These are phyloP conservation scores for Pherbina coryleti DNA, from an alignment of 2,888 invertebrate genomes.

Conservation along the genomic window DNA sequence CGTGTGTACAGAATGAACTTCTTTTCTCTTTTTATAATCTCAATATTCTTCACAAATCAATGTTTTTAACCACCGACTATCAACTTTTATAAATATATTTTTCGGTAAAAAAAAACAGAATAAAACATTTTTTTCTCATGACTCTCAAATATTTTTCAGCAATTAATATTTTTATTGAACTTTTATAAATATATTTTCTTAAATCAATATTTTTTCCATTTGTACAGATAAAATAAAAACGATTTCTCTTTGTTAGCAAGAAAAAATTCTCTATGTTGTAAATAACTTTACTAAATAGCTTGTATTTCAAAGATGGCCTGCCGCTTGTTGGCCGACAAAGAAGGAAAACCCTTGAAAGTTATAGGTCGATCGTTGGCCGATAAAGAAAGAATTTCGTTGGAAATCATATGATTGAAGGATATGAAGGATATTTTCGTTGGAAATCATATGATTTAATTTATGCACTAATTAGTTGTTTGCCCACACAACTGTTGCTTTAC, in stretches of 20 bases:
- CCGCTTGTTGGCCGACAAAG: neutral
- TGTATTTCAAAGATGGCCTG: neutral
- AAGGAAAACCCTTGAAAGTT: no score
- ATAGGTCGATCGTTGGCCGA: no score
- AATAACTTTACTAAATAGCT: neutral
- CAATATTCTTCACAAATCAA: neutral
- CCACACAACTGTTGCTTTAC: no score
- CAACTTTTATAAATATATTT: slow-evolving; percentile 29
- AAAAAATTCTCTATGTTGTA: neutral
- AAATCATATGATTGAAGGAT: no score
- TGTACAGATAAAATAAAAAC: slow-evolving; percentile 1
- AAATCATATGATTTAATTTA: neutral
- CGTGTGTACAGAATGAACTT: slow-evolving; percentile 32
- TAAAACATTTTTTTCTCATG: neutral
- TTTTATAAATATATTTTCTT: neutral
- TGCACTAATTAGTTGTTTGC: no score
- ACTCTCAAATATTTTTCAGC: neutral
- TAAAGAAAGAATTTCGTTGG: no score
- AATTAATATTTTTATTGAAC: neutral
- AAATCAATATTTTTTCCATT: neutral
- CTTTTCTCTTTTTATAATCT: slow-evolving; percentile 19
- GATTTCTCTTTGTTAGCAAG: neutral
- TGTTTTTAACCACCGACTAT: neutral
- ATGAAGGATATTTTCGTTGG: neutral
- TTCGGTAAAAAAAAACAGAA: slow-evolving; percentile 24